Conservation (phyloP, 2,888 invertebrate genomes). For the Rapana venosa region DNA sequence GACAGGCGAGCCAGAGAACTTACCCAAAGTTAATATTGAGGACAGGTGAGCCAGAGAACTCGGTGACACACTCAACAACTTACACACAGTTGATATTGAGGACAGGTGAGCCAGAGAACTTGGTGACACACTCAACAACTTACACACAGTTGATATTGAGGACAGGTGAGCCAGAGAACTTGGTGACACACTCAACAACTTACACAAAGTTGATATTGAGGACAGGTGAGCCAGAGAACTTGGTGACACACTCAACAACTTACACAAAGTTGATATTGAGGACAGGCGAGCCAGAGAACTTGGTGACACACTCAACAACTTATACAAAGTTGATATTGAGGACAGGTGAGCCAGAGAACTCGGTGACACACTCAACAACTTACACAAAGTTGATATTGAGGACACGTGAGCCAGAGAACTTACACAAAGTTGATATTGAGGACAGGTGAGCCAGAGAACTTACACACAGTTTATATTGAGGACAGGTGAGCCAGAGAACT, state of each 20-base stretch:
- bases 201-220: not conserved
- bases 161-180: not conserved
- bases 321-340: not conserved
- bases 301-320: not conserved
- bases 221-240: not conserved
- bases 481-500: not conserved
- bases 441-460: not conserved
- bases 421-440: not conserved
- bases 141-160: not conserved
- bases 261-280: not conserved
- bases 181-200: not conserved
- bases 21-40: conserved; percentile 79
- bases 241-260: not conserved
- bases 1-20: conserved; percentile 53
- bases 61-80: conserved; percentile 98
- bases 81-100: not conserved
- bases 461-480: not conserved
- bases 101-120: not conserved
- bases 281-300: not conserved
- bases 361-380: too few species aligned
- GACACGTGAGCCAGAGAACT: not conserved
- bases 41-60: conserved; percentile 85
- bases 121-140: too few species aligned
- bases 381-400: not conserved
- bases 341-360: not conserved